These are phyloP conservation scores for Falcaria lacertinaria DNA, from an alignment of 2,888 invertebrate genomes.

Conservation along the genomic window DNA sequence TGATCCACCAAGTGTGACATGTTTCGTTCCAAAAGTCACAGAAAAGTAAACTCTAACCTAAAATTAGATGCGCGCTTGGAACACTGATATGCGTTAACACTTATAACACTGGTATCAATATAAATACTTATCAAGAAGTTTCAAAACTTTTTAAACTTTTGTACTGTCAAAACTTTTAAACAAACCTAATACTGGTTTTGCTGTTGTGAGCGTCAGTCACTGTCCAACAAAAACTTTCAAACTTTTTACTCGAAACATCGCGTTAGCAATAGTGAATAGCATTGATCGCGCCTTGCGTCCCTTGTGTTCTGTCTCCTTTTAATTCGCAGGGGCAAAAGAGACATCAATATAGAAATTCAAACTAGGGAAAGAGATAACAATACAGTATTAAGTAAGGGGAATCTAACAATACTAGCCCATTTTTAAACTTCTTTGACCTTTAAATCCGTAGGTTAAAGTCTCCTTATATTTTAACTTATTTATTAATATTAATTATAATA, in stretches of 20 bases:
- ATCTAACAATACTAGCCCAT: not conserved
- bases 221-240: not conserved
- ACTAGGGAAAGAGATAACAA: too few species aligned
- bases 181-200: not conserved
- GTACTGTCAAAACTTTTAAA: constrained; percentile 1
- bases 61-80: constrained; percentile 31
- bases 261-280: not conserved
- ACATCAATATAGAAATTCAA: not conserved
- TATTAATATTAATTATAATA: too few species aligned
- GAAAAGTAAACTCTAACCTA: constrained; percentile 36
- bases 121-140: constrained; percentile 1
- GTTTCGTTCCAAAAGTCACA: constrained; percentile 50
- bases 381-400: too few species aligned
- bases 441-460: not conserved
- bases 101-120: constrained; percentile 17
- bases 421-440: not conserved
- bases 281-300: not conserved
- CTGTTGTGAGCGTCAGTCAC: not conserved
- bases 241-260: not conserved
- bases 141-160: constrained; percentile 5
- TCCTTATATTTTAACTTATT: too few species aligned
- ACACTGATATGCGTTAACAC: constrained; percentile 10
- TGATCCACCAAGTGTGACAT: constrained; percentile 62
- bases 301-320: not conserved
- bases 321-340: not conserved